Conservation (phyloP, 2,113 vertebrate genomes). For the Emydocephalus ijimae region DNA sequence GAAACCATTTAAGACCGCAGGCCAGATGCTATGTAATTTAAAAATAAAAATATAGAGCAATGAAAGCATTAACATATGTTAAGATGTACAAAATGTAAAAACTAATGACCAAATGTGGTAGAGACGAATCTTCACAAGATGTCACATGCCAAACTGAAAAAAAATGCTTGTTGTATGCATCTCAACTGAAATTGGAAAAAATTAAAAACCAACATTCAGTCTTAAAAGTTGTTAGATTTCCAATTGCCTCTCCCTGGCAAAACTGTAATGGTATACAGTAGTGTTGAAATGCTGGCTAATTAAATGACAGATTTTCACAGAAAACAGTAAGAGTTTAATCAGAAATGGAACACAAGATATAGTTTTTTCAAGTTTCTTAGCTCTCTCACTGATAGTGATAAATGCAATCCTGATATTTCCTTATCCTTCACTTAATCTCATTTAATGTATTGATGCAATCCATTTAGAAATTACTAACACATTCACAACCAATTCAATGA, state of each 20-base stretch:
- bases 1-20: neutral
- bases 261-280: neutral
- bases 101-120: neutral
- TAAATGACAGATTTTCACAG: neutral
- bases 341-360: neutral
- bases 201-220: neutral
- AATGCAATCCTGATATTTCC: neutral
- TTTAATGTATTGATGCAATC: neutral
- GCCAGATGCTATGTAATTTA: neutral
- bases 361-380: neutral
- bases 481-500: neutral
- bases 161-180: neutral
- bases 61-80: neutral
- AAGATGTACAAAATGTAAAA: neutral
- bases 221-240: neutral
- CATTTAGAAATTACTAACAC: neutral
- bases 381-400: neutral
- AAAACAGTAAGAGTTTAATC: neutral
- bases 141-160: neutral
- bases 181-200: neutral
- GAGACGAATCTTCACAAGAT: neutral
- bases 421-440: neutral
- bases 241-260: neutral
- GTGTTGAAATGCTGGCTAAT: neutral
- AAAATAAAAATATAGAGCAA: neutral